Evolutionary conservation across 2,797 vertebrate species (phyloP), one percentile per base, ranked within the genome.

Genomic region (Phrynocephalus vlangalii): DNA sequence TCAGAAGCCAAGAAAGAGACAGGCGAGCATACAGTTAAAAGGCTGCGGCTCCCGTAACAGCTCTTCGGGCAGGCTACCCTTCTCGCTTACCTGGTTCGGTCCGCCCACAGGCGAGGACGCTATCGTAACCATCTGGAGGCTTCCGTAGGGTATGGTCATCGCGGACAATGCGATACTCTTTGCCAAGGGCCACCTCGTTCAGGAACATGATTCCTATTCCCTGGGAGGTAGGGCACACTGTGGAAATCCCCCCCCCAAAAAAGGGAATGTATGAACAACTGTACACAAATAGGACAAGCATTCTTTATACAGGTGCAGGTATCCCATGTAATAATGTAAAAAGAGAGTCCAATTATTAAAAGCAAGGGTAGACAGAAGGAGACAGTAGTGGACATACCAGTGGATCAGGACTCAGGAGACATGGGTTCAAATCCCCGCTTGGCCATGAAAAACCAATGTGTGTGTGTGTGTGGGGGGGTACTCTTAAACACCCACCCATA

Each of bases 201-300:
- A 99, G 96, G 95, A 99, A 99, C 99, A 99, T 99, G 93, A 99
- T 97, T 87, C 98, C 98, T 1, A 96, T 91, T 0, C 78, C 89
- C 48, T 97, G 94, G 38, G 95, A 96, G 0, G 95, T 93, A 1
- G 82, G 86, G 13, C 22, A 0, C 89, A 98, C 98, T 99, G 90
- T 28, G 87, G 38, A 2, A 11, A 71, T 6, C 2, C 38, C 38
- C 38, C 38, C 38, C 38, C 38, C 9, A 22, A 10, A 56, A 18
- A 60, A 79, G 13, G 4, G 24, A 82, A 52, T 44, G 10, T 76
- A 76, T 22, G 5, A 44, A 44, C 11, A 76, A 76, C 24, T 76
- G 22, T 24, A 7, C 22, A 38, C 7, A 33, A 30, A 38, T 38
- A 22, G 18, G 22, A 11, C 38, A 18, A 75, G 18, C 72, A 75